These are phyloP conservation scores for Ptilonorhynchus violaceus DNA, from an alignment of 2,113 vertebrate genomes.

Conservation along the genomic window DNA sequence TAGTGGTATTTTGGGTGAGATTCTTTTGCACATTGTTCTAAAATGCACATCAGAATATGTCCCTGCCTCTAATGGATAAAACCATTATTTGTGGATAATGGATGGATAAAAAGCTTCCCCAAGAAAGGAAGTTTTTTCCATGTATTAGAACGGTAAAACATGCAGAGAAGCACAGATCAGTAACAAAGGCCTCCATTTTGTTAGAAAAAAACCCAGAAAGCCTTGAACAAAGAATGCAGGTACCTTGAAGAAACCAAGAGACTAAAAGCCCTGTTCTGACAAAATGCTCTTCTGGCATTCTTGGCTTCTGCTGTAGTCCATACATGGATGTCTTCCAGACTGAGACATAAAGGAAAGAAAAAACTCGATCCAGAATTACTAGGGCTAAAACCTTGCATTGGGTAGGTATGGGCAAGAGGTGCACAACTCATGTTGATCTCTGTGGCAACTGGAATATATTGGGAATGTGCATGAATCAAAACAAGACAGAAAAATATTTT, in stretches of 20 bases:
- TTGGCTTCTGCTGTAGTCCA: background rate
- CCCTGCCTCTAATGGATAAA: background rate
- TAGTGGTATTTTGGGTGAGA: background rate
- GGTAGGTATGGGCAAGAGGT: background rate
- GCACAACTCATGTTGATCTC: background rate
- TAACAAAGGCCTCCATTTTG: background rate
- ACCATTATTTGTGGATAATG: background rate
- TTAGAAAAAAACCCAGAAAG: background rate
- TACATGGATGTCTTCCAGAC: background rate
- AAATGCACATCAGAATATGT: background rate
- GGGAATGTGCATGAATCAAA: background rate
- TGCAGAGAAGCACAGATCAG: background rate
- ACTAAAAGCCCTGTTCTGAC: background rate
- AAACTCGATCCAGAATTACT: background rate
- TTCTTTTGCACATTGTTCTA: background rate
- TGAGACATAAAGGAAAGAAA: background rate
- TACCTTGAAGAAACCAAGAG: background rate
- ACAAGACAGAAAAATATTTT: background rate
- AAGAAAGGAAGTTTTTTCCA: background rate
- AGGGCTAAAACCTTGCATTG: background rate
- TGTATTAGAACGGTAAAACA: rapidly evolving
- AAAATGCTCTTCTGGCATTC: background rate
- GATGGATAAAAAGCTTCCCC: background rate
- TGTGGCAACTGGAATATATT: background rate
- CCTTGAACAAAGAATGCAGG: background rate